Percentiles rank a stretch among this genome's conserved stretches.
phyloP scores from a whole-genome alignment of 2,113 vertebrate species.

The Scolopax mira region DNA sequence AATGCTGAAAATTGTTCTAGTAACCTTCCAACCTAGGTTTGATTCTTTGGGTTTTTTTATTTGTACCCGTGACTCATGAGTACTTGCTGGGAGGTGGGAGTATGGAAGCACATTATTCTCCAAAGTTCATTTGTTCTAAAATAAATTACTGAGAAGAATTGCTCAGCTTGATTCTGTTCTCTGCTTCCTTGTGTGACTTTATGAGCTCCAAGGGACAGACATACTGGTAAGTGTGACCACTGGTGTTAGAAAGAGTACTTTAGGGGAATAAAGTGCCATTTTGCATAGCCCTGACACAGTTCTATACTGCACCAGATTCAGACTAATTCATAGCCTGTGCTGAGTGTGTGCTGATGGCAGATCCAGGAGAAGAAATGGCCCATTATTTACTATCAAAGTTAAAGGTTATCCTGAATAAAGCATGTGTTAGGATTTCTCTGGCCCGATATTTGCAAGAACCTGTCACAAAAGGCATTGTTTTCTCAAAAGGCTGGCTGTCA shows the following conservation, averaged over 20 bases:
- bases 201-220: neutral
- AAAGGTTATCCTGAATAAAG: neutral
- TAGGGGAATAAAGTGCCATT: neutral
- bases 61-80: neutral
- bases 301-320: neutral
- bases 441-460: neutral
- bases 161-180: neutral
- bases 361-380: neutral
- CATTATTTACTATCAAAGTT: neutral
- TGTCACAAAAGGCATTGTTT: constrained; percentile 12
- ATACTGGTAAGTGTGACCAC: neutral
- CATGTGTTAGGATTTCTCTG: neutral
- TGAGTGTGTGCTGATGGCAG: neutral
- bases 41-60: neutral
- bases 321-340: neutral
- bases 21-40: neutral
- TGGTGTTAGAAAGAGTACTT: neutral
- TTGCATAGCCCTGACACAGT: neutral
- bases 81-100: neutral
- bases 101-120: neutral
- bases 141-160: neutral
- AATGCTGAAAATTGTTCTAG: neutral
- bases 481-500: neutral
- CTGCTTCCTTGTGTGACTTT: neutral
- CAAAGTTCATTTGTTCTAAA: neutral